Evolutionary conservation across 2,797 vertebrate genomes (phyloP), one percentile per base, ranked within the genome.

Genomic region (Sebastes steindachneri): DNA sequence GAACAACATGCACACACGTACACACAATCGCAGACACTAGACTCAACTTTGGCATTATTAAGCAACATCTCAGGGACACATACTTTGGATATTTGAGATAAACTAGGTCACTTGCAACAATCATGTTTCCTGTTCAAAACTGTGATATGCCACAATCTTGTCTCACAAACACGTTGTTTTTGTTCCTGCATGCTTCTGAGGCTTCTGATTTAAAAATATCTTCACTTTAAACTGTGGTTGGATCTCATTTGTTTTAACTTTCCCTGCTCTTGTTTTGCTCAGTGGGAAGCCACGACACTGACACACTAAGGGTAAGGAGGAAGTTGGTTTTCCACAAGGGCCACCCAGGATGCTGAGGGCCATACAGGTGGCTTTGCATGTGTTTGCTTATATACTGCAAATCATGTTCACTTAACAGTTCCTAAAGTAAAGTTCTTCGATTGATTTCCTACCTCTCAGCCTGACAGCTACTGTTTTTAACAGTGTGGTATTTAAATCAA

Each of bases 1-100:
- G 84, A 93, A 80, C 81, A 89, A 91, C 80, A 82, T 57, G 26
- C 83, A 88, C 85, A 75, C 82, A 86, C 35, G n/a, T 23, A 85
- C 72, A 75, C 28, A 86, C 75, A 68, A 67, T 54, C 57, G 48
- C 58, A 76, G 74, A 83, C 54, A 67, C 64, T 60, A 59, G 35
- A 84, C 75, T 76, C 53, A 19, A 73, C 72, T 85, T 21, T 48
- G 17, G 75, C 57, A 25, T 48, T 67, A 77, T 58, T 86, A 73
- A 79, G 88, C 74, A 90, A 91, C 70, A 68, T 74, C 48, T 84
- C 70, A 33, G 59, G 51, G 67, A 84, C 73, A 29, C 83, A 82
- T 80, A 79, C 60, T 86, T 77, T 26, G 65, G 25, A 85, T 90
- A 70, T 76, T 73, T 81, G 3, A 79, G 77, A 84, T 77, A 73